Base-by-base conservation (phyloP, 2,888 invertebrate species). In the Choristoneura rosaceana region DNA sequence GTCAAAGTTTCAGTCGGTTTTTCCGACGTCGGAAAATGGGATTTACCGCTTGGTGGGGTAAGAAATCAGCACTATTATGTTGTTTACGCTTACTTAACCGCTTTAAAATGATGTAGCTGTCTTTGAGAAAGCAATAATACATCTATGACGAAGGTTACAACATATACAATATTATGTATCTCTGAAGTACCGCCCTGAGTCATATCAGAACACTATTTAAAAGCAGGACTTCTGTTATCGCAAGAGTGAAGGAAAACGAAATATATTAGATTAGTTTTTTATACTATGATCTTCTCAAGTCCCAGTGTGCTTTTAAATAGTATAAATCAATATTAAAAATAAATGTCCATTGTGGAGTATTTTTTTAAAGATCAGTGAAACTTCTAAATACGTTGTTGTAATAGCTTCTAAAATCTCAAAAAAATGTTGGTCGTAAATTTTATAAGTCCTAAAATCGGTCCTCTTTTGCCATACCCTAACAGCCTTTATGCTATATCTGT, bases 21-120 rank as follows among this genome's bases (percentile, higher is more conserved):
- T 88, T 95, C 96, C 47, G 96, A 96, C 85, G 94, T 95, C 78
- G 96, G 96, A 81, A 96, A 95, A 94, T 96, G 96, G 95, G 95
- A 96, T 87, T 95, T 95, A 81, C 92, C 94, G 78, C 85, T 96
- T 77, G 95, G 91, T 77, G 92, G 93, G 89, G 95, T 95, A 84
- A 89, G 90, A 75, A 67, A 47, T 47, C 15, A 10, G 5, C 47
- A 70, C 33, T 33, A 17, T 50, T 33, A 47, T 17, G 10, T 5
- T 17, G 50, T 63, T 71, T 71, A 50, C 38, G 25, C 9, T 14
- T 9, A 14, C 10, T 25, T 38, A n/a, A 10, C 17, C 15, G 62
- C 38, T 9, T 12, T 8, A 5, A 25, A 50, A 41, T 47, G 4
- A 62, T n/a, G 15, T 10, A 58, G 38, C 15, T 25, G 17, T n/a